Evolutionary conservation across 2,797 vertebrate genomes (phyloP), one percentile per base, ranked within the genome.

Genomic region (Cygnus olor): DNA sequence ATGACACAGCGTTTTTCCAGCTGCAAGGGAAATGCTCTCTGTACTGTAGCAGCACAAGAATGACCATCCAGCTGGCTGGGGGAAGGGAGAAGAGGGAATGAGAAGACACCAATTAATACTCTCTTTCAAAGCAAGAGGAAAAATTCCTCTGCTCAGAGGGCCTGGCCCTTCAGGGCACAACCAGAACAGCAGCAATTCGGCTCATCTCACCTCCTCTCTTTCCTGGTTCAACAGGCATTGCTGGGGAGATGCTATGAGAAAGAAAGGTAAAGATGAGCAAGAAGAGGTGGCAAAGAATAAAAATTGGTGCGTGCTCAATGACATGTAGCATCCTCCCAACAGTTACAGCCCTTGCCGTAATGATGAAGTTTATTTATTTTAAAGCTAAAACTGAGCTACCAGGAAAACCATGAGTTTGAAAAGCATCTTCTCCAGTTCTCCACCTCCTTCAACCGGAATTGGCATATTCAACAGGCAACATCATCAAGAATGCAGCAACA

Each of bases 1-100:
- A 2, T 97, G 96, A 97, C 95, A 84, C 90, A 90, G 96, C 95
- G 27, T 38, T 97, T 96, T 68, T 44, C 88, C 95, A 94, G 93
- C 91, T 96, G 91, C 25, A 1, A 81, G 47, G 64, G 83, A 91
- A 94, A 90, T 0, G 63, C 71, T 66, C 20, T 3, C 20, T 4
- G 56, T 44, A 56, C 83, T 78, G 64, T 14, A 69, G 83, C 61
- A 80, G 89, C 78, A 86, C 38, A 51, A 76, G 54, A 78, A 57
- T 51, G 83, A 65, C 36, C 88, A 69, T 28, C 80, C 95, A 94
- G 95, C 88, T 95, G 93, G 36, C 61, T 80, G 94, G 80, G 90
- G 93, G 94, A 85, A 91, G 70, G 85, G 80, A 78, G n/a, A n/a
- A 44, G 20, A 64, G 15, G 70, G 58, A 66, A 71, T 42, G 47